Evolutionary conservation across 2,888 invertebrate genomes (phyloP), one percentile per base, ranked within the genome.

Genomic region (Chrysomela aeneicollis): DNA sequence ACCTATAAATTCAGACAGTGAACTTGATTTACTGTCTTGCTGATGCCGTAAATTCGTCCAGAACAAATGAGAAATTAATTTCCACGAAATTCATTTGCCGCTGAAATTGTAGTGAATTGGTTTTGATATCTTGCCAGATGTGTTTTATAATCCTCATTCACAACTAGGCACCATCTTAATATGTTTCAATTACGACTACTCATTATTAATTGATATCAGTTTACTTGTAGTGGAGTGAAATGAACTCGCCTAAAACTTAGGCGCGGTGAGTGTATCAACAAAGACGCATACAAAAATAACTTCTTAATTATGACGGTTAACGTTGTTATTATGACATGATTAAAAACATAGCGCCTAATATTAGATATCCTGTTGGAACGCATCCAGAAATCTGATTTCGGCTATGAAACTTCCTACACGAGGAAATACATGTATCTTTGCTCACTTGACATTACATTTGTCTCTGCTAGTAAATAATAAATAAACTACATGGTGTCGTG

Each of bases 301-400:
- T 63, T 63, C 59, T 61, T 71, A 71, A 73, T 71, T 74, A 71
- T 69, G 67, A 68, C 70, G 67, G 67, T 73, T 70, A 71, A 68
- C 64, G 73, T 68, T 74, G 71, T 71, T 73, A 77, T 76, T 76
- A 78, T 73, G 76, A 76, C 77, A 74, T 73, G 78, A 79, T 79
- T 76, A 79, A 79, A 78, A 79, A 78, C 79, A 78, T 78, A 75
- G 76, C 71, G 68, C 73, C 80, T 81, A 81, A 79, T 78, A 79
- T 81, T 81, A 82, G 82, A 81, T 79, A 81, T 81, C 81, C 81
- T 81, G 79, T 81, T 82, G 81, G 82, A 78, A 65, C 49, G 17
- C 47, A 68, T 76, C 81, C 79, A 79, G 76, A 72, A 72, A 70
- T 76, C 75, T 77, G 78, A 78, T 79, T 79, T 77, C 74, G 70